Conservation (phyloP, 2,113 vertebrate genomes). For the Phrynosoma blainvillii region DNA sequence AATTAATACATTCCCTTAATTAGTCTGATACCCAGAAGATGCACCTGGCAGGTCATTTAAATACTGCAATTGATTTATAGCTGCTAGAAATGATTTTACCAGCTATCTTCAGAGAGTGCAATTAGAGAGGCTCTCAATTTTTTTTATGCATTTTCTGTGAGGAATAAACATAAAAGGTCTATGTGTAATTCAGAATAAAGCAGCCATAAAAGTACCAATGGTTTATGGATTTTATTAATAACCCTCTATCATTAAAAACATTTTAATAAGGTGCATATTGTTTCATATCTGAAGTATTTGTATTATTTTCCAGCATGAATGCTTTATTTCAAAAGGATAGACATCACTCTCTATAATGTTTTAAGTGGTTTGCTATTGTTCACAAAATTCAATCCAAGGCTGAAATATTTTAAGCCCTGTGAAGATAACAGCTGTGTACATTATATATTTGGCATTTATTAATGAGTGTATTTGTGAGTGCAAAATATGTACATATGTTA, state of each 20-base stretch:
- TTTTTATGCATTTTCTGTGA: conserved; percentile 80
- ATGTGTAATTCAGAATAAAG: conserved; percentile 83
- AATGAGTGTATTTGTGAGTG: background rate
- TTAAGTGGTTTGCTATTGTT: conserved; percentile 58
- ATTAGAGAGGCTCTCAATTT: conserved; percentile 82
- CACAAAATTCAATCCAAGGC: conserved; percentile 35
- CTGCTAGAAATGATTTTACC: conserved; percentile 83
- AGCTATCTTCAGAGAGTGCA: conserved; percentile 83
- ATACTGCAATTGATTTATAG: conserved; percentile 87
- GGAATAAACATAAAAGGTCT: conserved; percentile 85
- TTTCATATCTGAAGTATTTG: conserved; percentile 75
- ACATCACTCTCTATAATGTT: conserved; percentile 57
- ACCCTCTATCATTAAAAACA: conserved; percentile 76
- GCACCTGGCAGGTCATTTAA: conserved; percentile 87
- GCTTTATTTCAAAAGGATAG: conserved; percentile 72
- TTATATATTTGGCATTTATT: conserved; percentile 18
- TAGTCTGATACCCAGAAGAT: conserved; percentile 86
- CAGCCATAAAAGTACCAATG: conserved; percentile 79
- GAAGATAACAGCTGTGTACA: conserved; percentile 30
- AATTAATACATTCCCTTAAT: conserved; percentile 87
- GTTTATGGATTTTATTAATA: conserved; percentile 85
- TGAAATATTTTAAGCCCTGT: conserved; percentile 39
- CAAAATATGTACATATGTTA: background rate
- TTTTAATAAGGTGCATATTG: conserved; percentile 72
- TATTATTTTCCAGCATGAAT: conserved; percentile 67